Evolutionary conservation across 2,888 invertebrate species (phyloP).

Genomic region (Stenurella melanura): DNA sequence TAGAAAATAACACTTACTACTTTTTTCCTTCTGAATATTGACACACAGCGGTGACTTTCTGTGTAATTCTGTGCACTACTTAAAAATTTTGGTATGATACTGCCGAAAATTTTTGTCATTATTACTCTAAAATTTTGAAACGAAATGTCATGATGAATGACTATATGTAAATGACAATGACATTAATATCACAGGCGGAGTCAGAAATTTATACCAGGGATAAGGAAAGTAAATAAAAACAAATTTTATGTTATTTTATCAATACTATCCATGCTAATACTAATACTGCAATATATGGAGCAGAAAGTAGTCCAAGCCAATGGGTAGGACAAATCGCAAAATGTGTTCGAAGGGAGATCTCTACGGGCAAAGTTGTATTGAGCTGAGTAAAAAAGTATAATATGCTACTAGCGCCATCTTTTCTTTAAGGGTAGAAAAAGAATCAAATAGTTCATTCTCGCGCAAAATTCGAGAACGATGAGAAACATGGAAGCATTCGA

Average conservation of each 20-base stretch:
- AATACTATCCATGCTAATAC: too few species aligned
- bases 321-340: too few species aligned
- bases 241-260: not conserved
- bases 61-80: constrained; percentile 32
- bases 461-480: too few species aligned
- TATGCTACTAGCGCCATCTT: too few species aligned
- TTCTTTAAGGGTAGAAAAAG: too few species aligned
- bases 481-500: too few species aligned
- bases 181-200: not conserved
- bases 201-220: not conserved
- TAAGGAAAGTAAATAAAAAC: not conserved
- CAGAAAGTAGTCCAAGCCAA: too few species aligned
- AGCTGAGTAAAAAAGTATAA: too few species aligned
- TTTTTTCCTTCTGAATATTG: constrained; percentile 40
- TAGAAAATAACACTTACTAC: constrained; percentile 15
- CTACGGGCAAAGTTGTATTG: too few species aligned
- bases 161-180: not conserved
- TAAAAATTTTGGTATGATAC: constrained; percentile 53
- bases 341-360: too few species aligned
- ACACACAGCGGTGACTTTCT: constrained; percentile 3
- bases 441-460: too few species aligned
- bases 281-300: too few species aligned
- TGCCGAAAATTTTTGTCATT: constrained; percentile 60
- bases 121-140: constrained; percentile 56
- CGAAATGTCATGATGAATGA: constrained; percentile 32